Evolutionary conservation across 2,888 invertebrate species (phyloP).

Genomic region (Hesperia comma): DNA sequence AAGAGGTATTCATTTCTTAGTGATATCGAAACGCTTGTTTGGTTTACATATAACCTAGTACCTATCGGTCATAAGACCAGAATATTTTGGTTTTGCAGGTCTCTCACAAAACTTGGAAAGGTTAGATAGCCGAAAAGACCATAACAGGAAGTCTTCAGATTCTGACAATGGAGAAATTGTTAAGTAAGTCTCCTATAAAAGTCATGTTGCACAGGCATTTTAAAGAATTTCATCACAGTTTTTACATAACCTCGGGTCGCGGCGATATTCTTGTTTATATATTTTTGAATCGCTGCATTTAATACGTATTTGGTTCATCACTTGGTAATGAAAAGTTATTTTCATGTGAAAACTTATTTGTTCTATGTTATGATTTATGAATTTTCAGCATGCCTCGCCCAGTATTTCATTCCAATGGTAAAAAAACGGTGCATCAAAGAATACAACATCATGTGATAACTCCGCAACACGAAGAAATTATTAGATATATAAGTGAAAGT

Average conservation of each 20-base stretch:
- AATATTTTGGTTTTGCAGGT: conserved; percentile 80
- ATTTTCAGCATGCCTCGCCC: conserved; percentile 90
- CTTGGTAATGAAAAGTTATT: neutral
- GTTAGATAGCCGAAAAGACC: conserved; percentile 89
- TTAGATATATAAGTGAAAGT: conserved; percentile 94
- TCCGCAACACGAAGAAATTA: conserved; percentile 94
- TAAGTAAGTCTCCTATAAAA: conserved; percentile 77
- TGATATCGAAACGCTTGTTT: conserved; percentile 51
- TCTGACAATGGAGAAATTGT: conserved; percentile 87
- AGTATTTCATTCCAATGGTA: conserved; percentile 89
- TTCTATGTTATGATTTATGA: conserved; percentile 48
- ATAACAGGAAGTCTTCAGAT: conserved; percentile 87
- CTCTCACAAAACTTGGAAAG: conserved; percentile 92
- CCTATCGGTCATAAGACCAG: conserved; percentile 45
- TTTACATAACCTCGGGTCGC: conserved; percentile 78
- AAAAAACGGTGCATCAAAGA: conserved; percentile 85
- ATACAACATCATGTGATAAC: conserved; percentile 84
- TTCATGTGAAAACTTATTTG: neutral
- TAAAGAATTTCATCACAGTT: conserved; percentile 70
- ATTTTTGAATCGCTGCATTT: neutral
- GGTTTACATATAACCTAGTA: conserved; percentile 40
- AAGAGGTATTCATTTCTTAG: conserved; percentile 83
- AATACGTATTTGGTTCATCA: conserved; percentile 10
- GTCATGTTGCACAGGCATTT: conserved; percentile 48
- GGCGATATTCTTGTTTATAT: conserved; percentile 42